Evolutionary conservation across 2,113 vertebrate genomes (phyloP), one percentile per base, ranked within the genome.

Genomic region (Xiphophorus hellerii): DNA sequence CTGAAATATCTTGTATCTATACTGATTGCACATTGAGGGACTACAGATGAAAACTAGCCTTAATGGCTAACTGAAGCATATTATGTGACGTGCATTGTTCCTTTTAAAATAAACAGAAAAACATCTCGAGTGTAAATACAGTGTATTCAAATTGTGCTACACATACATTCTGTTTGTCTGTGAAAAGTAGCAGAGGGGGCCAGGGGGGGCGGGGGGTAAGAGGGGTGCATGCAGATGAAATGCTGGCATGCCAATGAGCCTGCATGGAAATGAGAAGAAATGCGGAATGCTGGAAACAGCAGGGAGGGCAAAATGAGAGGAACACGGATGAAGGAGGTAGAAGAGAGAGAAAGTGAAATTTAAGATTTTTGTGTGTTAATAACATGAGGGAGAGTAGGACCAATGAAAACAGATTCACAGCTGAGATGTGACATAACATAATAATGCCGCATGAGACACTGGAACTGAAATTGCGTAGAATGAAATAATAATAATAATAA

Each of bases 161-260:
- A 62, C 74, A 67, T 69, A 73, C 14, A 74, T 77, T 48, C 76
- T 67, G 51, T 87, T 82, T 66, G 73, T 83, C 74, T 80, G 31
- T n/a, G 25, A 64, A 37, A n/a, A 48, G 61, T 60, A 48, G 33
- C 6, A 20, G 60, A 42, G 37, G 12, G 15, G 12, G 30, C 31
- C 11, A 44, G 31, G 37, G 14, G 14, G 54, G 37, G 60, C 28
- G 28, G 28, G 28, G 28, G 28, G 28, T 28, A 28, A 1, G 28
- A 28, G 29, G 61, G 5, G 22, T 29, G 78, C 76, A 87, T 87
- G 79, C 78, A 88, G 82, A 88, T 85, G 79, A 88, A 76, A 76
- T 42, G 76, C 66, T 68, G 62, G 80, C 74, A 74, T 77, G 84
- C 69, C 82, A 78, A 69, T 71, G 73, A 81, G 81, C 71, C 30